A percentile compares a stretch with the other conserved stretches of the same genome.
Evolutionary conservation across 2,888 invertebrate genomes (phyloP).

Genomic region (Parnassius orleans): DNA sequence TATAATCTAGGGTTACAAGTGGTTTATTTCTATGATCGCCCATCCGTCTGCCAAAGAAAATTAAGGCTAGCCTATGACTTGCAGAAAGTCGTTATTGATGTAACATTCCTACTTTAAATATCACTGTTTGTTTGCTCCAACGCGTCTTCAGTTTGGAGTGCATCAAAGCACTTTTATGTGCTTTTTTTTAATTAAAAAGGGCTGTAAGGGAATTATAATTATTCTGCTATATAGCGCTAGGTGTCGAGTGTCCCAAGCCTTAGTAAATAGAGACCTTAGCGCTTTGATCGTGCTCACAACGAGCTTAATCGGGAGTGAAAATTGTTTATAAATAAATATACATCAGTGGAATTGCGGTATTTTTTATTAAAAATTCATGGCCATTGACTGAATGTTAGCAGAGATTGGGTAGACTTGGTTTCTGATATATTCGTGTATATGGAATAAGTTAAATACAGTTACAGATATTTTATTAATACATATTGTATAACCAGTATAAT

Average conservation of each 20-base stretch:
- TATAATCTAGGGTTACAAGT: no score
- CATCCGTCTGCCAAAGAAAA: no score
- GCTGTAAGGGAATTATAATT: slow-evolving; percentile 26
- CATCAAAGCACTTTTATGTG: slow-evolving; percentile 14
- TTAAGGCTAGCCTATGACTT: no score
- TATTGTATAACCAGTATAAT: no score
- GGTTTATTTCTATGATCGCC: no score
- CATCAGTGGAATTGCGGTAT: slow-evolving; percentile 20
- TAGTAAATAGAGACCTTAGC: slow-evolving; percentile 27
- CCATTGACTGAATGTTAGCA: slow-evolving; percentile 5
- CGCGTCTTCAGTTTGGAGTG: slow-evolving; percentile 7
- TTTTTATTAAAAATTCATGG: slow-evolving; percentile 21
- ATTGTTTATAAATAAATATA: slow-evolving; percentile 29
- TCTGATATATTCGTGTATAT: no score
- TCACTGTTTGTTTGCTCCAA: no score
- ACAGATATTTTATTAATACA: no score
- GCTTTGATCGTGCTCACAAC: slow-evolving; percentile 30
- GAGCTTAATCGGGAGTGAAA: slow-evolving; percentile 28
- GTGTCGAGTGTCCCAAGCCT: slow-evolving; percentile 22
- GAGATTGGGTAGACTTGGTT: background rate
- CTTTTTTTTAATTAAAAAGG: slow-evolving; percentile 23
- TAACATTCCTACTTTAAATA: no score
- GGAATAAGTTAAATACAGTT: no score
- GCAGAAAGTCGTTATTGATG: no score
- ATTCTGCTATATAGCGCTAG: slow-evolving; percentile 19